phyloP scores from a whole-genome alignment of 2,113 vertebrate genomes.

The chimpanzee (Pan troglodytes) region DNA sequence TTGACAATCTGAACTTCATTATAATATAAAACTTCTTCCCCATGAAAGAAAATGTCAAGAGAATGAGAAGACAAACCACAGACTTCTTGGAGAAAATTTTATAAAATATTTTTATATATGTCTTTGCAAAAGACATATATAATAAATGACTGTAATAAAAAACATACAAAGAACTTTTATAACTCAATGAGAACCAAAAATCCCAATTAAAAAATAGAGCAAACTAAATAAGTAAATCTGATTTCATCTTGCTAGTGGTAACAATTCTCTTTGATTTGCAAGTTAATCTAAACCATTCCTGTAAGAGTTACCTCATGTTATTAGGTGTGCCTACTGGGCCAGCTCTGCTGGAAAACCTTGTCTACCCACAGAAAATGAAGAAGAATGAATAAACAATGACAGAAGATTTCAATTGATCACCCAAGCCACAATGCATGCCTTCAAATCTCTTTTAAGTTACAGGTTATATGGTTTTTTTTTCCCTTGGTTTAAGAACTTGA shows the following conservation, averaged over 20 bases:
- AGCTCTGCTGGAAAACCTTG: neutral
- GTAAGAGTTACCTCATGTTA: conserved; percentile 35
- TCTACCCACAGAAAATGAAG: conserved; percentile 65
- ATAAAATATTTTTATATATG: no score
- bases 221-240: conserved; percentile 26
- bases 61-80: no score
- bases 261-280: conserved; percentile 61
- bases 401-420: conserved; percentile 42
- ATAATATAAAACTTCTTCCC: neutral
- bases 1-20: neutral
- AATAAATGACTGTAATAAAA: no score
- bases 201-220: no score
- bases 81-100: no score
- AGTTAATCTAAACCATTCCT: conserved; percentile 48
- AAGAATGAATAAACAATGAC: conserved; percentile 54
- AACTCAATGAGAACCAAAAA: no score
- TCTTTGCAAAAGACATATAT: no score
- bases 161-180: no score
- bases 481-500: conserved; percentile 12
- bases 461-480: neutral
- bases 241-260: neutral
- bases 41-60: no score
- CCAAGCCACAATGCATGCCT: neutral
- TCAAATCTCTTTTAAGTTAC: conserved; percentile 18
- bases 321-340: conserved; percentile 11